phyloP scores from a whole-genome alignment of 1,140 invertebrate species.

The Babylonia areolata region DNA sequence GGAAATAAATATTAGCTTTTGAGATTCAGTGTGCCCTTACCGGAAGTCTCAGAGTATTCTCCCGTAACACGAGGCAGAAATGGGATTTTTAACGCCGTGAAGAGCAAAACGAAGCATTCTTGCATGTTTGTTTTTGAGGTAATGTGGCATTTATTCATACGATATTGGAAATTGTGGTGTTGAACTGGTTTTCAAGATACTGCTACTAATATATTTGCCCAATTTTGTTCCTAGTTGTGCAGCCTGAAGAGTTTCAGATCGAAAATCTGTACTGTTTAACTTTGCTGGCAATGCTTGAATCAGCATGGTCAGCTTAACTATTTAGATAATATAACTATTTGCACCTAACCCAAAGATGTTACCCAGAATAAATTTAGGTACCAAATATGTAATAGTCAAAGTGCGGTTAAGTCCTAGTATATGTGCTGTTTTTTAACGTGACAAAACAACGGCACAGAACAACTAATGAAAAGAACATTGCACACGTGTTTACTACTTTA shows the following conservation, averaged over 20 bases:
- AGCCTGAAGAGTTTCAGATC: background rate
- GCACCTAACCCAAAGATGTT: too few species aligned
- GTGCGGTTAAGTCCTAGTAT: too few species aligned
- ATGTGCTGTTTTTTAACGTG: too few species aligned
- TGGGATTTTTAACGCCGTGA: background rate
- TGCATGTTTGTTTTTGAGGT: background rate
- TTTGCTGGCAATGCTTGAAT: background rate
- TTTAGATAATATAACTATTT: too few species aligned
- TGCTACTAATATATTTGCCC: background rate
- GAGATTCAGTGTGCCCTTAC: background rate
- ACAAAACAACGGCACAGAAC: too few species aligned
- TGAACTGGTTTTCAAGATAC: background rate
- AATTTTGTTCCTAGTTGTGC: background rate
- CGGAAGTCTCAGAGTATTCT: background rate
- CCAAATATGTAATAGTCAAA: too few species aligned
- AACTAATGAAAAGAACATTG: too few species aligned
- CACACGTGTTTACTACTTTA: too few species aligned
- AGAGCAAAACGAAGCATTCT: background rate
- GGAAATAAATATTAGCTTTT: background rate
- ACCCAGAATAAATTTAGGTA: too few species aligned
- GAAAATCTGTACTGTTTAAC: background rate
- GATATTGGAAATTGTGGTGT: background rate
- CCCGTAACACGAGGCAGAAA: background rate
- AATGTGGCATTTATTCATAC: background rate
- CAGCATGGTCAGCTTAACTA: too few species aligned